Base-by-base conservation (phyloP, 1,140 invertebrate species). In the Asbolus verrucosus region DNA sequence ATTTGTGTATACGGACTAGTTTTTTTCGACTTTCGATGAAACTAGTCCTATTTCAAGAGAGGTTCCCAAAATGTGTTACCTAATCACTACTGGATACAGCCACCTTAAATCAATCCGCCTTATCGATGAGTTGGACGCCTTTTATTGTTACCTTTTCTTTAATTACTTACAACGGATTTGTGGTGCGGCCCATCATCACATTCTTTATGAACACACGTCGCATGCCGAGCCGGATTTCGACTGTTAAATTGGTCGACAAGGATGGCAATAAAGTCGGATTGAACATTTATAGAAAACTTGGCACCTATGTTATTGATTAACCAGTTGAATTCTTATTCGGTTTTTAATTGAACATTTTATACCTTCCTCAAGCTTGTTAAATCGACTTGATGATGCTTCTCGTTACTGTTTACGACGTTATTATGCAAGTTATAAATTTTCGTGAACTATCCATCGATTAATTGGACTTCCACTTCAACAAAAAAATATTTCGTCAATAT, bases 91-190 rank as follows among this genome's bases (percentile, higher is more conserved):
- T 54, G 74, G 72, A 74, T 70, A 74, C 69, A 36, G 67, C 61
- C 62, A 65, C 70, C 39, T 63, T 76, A 76, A 76, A 76, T 76
- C 74, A 76, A 72, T 76, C 72, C 65, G 61, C 65, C 73, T 76
- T 76, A 76, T 76, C 74, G 67, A 27, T 59, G 62, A 6, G 16
- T 68, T 33, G 70, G 70, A 70, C 68, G 70, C 66, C 66, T 76
- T 76, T 76, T 76, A 76, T 76, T 76, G 74, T 76, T 72, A 69
- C 74, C 74, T 74, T 73, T 74, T 67, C 73, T 69, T 76, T 76
- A 76, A 76, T 76, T 76, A 76, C 74, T 61, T 66, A 72, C 70
- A 72, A 59, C 46, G 38, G 65, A 71, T 71, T 67, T 67, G 31
- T 43, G 50, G 18, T 21, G 54, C 38, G 1, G 61, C n/a, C 71